Conservation (phyloP, 2,113 vertebrate genomes). For the Burhinus bistriatus region DNA sequence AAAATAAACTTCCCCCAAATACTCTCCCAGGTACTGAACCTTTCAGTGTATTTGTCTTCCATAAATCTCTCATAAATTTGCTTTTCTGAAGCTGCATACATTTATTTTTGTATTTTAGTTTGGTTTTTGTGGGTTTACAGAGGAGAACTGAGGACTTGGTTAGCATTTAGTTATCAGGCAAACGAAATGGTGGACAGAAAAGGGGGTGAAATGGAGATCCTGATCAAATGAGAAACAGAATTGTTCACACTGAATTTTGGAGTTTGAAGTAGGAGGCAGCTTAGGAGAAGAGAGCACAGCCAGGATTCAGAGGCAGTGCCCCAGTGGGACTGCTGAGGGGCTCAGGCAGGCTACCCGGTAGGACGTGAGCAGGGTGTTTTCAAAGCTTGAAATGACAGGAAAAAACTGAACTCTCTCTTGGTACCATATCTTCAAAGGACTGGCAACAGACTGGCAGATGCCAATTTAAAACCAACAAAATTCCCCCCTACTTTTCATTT, state of each 20-base stretch:
- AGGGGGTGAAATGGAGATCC: neutral
- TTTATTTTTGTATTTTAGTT: neutral
- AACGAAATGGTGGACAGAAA: neutral
- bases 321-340: neutral
- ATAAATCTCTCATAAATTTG: neutral
- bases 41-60: neutral
- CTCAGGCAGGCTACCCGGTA: neutral
- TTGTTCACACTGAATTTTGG: neutral
- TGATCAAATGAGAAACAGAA: neutral
- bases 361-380: neutral
- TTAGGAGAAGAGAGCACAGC: neutral
- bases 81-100: neutral
- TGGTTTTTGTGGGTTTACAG: neutral
- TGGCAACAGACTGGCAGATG: neutral
- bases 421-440: neutral
- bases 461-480: neutral
- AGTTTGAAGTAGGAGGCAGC: neutral
- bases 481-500: rapidly evolving
- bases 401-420: neutral
- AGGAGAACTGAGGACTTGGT: neutral
- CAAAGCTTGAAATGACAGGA: neutral
- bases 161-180: neutral
- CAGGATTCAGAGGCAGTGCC: neutral
- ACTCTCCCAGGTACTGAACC: neutral
- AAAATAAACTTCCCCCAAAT: neutral